phyloP scores from a whole-genome alignment of 2,888 invertebrate genomes.

The Tiliacea aurago region DNA sequence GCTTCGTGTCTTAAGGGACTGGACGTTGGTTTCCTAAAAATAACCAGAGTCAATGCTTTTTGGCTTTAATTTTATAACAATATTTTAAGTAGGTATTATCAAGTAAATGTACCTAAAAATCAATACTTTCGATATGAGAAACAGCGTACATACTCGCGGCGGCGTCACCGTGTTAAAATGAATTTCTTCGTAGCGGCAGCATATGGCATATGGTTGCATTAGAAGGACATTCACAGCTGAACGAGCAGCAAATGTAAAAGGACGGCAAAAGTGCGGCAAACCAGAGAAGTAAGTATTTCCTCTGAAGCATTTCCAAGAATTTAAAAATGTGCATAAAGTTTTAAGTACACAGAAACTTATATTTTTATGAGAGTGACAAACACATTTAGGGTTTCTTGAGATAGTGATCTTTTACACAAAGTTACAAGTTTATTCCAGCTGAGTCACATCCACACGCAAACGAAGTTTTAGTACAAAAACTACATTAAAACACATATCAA shows the following conservation, averaged over 20 bases:
- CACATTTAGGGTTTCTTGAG: constrained; percentile 43
- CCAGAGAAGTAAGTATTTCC: constrained; percentile 40
- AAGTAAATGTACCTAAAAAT: not conserved
- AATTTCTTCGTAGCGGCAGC: constrained; percentile 6
- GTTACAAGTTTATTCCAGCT: constrained; percentile 46
- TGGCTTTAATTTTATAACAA: not conserved
- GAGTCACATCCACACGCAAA: constrained; percentile 40
- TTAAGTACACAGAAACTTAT: constrained; percentile 38
- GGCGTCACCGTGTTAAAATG: constrained; percentile 19
- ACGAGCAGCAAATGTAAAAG: constrained; percentile 50
- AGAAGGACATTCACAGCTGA: constrained; percentile 40
- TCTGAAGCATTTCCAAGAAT: constrained; percentile 45
- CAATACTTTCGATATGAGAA: not conserved
- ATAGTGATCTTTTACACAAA: constrained; percentile 50
- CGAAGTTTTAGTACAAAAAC: constrained; percentile 36
- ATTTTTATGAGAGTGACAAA: constrained; percentile 49
- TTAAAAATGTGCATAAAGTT: constrained; percentile 42
- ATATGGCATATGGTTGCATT: constrained; percentile 26
- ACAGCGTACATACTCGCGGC: not conserved
- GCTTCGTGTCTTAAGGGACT: not conserved
- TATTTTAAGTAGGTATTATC: not conserved
- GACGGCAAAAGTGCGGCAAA: constrained; percentile 54
- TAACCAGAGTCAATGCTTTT: not conserved
- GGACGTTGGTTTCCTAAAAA: not conserved
- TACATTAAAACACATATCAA: constrained; percentile 27